Base-by-base conservation (phyloP, 2,113 vertebrate species). In the Ahaetulla prasina region DNA sequence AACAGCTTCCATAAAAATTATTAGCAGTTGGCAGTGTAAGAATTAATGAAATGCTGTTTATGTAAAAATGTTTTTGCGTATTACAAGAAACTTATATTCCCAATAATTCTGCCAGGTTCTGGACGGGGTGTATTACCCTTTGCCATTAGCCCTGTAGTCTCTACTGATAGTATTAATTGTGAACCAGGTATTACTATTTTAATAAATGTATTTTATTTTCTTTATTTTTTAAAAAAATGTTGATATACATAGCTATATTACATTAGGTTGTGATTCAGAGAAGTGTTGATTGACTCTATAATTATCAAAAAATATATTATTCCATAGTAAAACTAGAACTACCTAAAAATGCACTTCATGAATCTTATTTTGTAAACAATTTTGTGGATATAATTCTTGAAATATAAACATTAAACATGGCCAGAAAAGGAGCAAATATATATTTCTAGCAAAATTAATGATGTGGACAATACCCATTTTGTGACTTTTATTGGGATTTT, bases 151-250 rank as follows among this genome's bases (percentile, higher is more conserved):
- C 98, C 98, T 93, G 97, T 99, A 98, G 98, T 98, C 95, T 97
- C 98, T 97, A 99, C 98, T 98, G 98, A 94, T 99, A 99, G 98
- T 98, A 98, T 98, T 98, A 99, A 99, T 98, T 99, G 98, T 99
- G 98, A 99, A 97, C 98, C 98, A 99, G 98, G 98, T 99, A 99
- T 98, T 97, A 96, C 91, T 94, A 97, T 92, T 96, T 98, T 97
- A 94, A 96, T 96, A 92, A 80, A 96, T 74, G 92, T 97, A 91
- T 96, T 96, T 96, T 96, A 39, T 92, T 95, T 63, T 60, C 49
- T 92, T 90, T 1, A 45, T 3, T 4, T 89, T 50, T 50, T 35
- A 1, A 8, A 87, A 53, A 49, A 88, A 20, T 85, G 45, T 94
- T 93, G 95, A 3, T 80, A 91, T n/a, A 89, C 35, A 89, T 54